Evolutionary conservation across 2,113 vertebrate genomes (phyloP), one percentile per base, ranked within the genome.

Genomic region (Toxostoma redivivum): DNA sequence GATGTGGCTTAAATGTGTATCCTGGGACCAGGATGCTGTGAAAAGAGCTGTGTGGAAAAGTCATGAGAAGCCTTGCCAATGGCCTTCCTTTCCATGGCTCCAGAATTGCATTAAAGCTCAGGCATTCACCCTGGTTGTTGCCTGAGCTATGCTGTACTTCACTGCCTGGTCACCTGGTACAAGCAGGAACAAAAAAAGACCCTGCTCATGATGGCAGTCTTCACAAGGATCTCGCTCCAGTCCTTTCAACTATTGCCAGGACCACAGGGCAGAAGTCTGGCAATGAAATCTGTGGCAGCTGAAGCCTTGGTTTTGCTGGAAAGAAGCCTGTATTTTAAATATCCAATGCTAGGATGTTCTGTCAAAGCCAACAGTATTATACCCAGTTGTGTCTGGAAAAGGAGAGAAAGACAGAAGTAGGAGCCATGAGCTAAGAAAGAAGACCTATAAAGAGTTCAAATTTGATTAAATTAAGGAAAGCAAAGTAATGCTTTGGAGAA

Each of bases 131-230:
- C 35, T 60, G 54, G 30, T 22, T 0, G 0, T 37, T 85, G 42
- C 23, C 50, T 40, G 71, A 82, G 37, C 42, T 62, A 5, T 0
- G 2, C 9, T 38, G 21, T 61, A 23, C 0, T 0, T 35, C 61
- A 62, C 21, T 58, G 33, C n/a, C 31, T 48, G 65, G 14, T 38
- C 42, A 30, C 10, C 33, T 11, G 50, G 54, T 56, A 20, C 21
- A 30, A 44, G 73, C 50, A 79, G 42, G 25, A 74, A 6, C 50
- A 35, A 51, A 62, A 57, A 7, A 31, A 45, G 42, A 22, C 7
- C 17, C 31, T 48, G 15, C 17, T 61, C 0, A 1, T 2, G 15
- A 57, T 5, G 35, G 16, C 61, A 66, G 8, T 6, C 42, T n/a
- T 20, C 61, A 50, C 35, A n/a, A 50, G 33, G 10, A 67, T 28